Percentiles rank a stretch among this genome's conserved stretches.
Evolutionary conservation across 1,140 invertebrate species (phyloP).

Genomic region (Neodiprion pinetum): DNA sequence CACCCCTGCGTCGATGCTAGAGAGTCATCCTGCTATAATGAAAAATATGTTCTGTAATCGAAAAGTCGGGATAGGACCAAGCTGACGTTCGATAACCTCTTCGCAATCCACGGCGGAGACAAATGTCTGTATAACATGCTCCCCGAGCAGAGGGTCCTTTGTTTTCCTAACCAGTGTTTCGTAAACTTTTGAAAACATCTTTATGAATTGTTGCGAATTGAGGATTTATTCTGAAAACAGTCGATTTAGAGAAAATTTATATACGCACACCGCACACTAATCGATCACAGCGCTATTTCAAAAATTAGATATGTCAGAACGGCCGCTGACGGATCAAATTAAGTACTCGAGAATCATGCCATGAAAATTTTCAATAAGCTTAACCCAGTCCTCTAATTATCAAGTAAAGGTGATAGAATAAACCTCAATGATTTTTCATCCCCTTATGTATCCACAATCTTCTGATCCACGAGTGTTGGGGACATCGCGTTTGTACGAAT

Average conservation of each 20-base stretch:
- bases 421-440: not conserved
- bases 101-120: conserved; percentile 23
- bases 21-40: conserved; percentile 24
- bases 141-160: conserved; percentile 25
- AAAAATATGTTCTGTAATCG: conserved; percentile 12
- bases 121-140: conserved; percentile 23
- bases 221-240: not conserved
- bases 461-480: not conserved
- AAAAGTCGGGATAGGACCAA: conserved; percentile 1
- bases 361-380: not conserved
- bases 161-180: conserved; percentile 15
- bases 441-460: not conserved
- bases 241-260: not conserved
- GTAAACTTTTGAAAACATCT: not conserved
- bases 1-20: conserved; percentile 21
- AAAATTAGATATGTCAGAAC: not conserved
- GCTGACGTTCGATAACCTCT: conserved; percentile 18
- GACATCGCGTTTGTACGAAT: not conserved
- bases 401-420: not conserved
- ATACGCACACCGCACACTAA: not conserved
- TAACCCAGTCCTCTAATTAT: not conserved
- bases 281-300: not conserved
- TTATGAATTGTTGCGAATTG: conserved; percentile 12
- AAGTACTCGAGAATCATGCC: not conserved
- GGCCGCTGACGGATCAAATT: not conserved